A percentile compares a stretch with the other conserved stretches of the same genome.
These are phyloP conservation scores for Heliconius himera DNA, from an alignment of 1,140 invertebrate genomes.

Conservation along the genomic window DNA sequence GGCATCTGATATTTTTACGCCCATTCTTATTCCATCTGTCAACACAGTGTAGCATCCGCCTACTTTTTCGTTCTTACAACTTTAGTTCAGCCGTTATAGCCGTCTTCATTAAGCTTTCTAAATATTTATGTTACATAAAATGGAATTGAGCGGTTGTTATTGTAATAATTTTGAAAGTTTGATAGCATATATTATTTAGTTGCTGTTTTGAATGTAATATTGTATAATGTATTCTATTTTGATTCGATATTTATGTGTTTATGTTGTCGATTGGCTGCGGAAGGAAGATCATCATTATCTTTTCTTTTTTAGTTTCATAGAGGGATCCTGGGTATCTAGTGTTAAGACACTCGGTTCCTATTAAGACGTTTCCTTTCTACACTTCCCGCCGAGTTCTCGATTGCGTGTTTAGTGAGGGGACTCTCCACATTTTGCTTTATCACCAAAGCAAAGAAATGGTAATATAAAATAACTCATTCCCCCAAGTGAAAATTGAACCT, in stretches of 20 bases:
- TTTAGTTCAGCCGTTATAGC: slow-evolving; percentile 37
- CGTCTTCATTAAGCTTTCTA: slow-evolving; percentile 37
- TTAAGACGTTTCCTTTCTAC: too few species aligned
- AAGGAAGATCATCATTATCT: neutral
- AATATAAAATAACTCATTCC: too few species aligned
- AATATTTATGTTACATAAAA: slow-evolving; percentile 35
- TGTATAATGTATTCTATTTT: neutral
- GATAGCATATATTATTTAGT: slow-evolving; percentile 27
- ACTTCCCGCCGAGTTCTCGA: too few species aligned
- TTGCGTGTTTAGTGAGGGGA: too few species aligned
- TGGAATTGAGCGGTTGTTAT: slow-evolving; percentile 26
- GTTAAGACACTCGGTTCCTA: too few species aligned
- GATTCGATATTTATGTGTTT: neutral
- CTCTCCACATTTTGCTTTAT: too few species aligned
- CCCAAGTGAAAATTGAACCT: too few species aligned
- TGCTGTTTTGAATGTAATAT: slow-evolving; percentile 8
- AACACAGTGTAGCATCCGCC: slow-evolving; percentile 45
- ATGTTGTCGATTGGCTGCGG: neutral
- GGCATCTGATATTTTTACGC: slow-evolving; percentile 33
- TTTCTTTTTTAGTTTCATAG: neutral
- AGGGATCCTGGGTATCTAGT: too few species aligned
- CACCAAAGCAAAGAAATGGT: too few species aligned
- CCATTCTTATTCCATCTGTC: slow-evolving; percentile 47
- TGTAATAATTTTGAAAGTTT: slow-evolving; percentile 30
- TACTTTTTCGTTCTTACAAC: slow-evolving; percentile 38